These are phyloP conservation scores for Erethizon dorsatum DNA, from an alignment of 2,797 vertebrate species.

Conservation along the genomic window DNA sequence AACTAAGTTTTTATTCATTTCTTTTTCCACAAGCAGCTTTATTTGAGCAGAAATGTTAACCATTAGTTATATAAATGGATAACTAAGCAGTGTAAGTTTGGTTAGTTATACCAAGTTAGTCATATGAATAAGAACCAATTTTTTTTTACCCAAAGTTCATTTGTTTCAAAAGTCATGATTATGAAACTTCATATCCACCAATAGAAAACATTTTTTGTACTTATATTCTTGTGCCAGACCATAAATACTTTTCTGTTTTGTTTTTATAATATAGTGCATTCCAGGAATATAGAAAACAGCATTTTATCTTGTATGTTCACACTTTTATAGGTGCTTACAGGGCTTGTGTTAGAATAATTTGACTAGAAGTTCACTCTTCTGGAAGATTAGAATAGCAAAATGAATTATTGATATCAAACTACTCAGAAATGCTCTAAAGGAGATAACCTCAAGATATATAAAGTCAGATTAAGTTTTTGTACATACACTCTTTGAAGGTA, in stretches of 20 bases:
- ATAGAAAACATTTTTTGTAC: neutral
- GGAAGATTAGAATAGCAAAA: conserved; percentile 30
- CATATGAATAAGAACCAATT: neutral
- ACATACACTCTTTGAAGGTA: neutral
- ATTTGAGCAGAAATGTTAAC: neutral
- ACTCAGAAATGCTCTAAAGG: neutral
- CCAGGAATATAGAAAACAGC: neutral
- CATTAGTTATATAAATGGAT: neutral
- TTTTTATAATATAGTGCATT: conserved; percentile 57
- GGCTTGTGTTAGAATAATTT: conserved; percentile 13
- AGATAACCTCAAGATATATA: neutral
- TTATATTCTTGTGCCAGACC: neutral
- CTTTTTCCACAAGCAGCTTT: neutral
- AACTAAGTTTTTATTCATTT: neutral
- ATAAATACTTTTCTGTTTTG: conserved; percentile 56
- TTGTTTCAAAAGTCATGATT: conserved; percentile 38
- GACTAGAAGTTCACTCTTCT: conserved; percentile 60
- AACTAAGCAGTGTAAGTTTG: neutral
- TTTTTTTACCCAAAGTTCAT: conserved; percentile 2
- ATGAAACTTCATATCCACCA: neutral
- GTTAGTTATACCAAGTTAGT: neutral
- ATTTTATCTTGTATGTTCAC: conserved; percentile 22
- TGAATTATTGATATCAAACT: neutral
- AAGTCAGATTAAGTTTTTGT: conserved; percentile 14
- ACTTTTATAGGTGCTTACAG: conserved; percentile 24